phyloP scores from a whole-genome alignment of 1,140 invertebrate species.

The Hylyphantes graminicola region DNA sequence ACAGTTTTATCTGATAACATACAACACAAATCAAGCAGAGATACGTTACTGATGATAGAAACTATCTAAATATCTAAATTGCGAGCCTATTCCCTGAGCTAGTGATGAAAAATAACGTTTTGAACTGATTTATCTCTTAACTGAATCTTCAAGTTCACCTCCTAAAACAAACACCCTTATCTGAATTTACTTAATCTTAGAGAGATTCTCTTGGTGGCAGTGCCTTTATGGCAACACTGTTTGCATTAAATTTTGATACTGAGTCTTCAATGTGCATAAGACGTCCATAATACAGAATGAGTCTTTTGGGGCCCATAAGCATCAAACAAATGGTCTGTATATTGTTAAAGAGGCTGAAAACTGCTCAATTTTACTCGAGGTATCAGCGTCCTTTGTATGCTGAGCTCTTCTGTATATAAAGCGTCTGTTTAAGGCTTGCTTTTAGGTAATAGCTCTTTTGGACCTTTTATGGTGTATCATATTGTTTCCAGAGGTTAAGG shows the following conservation, averaged over 20 bases:
- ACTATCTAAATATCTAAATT: too few relatives aligned
- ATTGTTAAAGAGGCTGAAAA: slow-evolving; percentile 52
- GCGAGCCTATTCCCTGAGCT: too few relatives aligned
- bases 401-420: slow-evolving; percentile 47
- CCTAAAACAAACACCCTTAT: slow-evolving; percentile 15
- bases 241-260: slow-evolving; percentile 40
- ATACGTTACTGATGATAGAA: too few relatives aligned
- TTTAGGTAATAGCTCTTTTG: slow-evolving; percentile 39
- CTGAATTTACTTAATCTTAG: slow-evolving; percentile 47
- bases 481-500: slow-evolving; percentile 45
- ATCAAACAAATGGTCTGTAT: slow-evolving; percentile 44
- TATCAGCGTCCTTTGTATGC: slow-evolving; percentile 26
- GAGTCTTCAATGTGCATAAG: slow-evolving; percentile 28
- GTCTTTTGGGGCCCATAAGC: slow-evolving; percentile 45
- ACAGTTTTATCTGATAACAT: too few relatives aligned
- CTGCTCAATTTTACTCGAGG: slow-evolving; percentile 40
- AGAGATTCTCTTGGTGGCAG: slow-evolving; percentile 12
- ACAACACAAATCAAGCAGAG: too few relatives aligned
- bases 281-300: slow-evolving; percentile 30
- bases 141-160: too few relatives aligned
- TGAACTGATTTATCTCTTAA: too few relatives aligned
- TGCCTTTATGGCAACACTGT: slow-evolving; percentile 36
- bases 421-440: slow-evolving; percentile 46
- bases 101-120: too few relatives aligned
- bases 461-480: slow-evolving; percentile 38